These are phyloP conservation scores for Azemiops feae DNA, from an alignment of 2,113 vertebrate species.

Conservation along the genomic window DNA sequence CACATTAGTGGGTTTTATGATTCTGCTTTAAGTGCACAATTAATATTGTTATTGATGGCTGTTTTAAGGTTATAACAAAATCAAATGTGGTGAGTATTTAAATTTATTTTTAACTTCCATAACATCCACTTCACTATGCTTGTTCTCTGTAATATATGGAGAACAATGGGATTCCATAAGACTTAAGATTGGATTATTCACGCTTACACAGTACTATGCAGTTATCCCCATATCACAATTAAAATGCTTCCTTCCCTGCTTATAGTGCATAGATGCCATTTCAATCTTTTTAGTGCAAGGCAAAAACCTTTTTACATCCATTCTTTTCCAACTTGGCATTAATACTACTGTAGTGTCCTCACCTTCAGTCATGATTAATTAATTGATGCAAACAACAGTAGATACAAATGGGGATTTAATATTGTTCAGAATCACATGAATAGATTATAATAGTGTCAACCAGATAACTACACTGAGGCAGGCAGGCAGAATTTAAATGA, in stretches of 20 bases:
- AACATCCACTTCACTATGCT: constrained; percentile 33
- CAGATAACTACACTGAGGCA: background rate
- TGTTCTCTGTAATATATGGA: constrained; percentile 24
- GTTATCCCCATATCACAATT: constrained; percentile 20
- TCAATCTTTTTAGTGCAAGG: constrained; percentile 2
- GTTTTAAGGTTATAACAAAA: constrained; percentile 39
- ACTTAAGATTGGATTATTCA: constrained; percentile 6
- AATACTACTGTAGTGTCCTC: background rate
- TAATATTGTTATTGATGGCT: constrained; percentile 13
- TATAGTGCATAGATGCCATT: constrained; percentile 12
- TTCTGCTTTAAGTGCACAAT: constrained; percentile 4
- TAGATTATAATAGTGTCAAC: background rate
- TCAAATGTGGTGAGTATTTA: constrained; percentile 29
- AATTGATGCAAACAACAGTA: constrained; percentile 21
- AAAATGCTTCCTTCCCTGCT: constrained; percentile 9
- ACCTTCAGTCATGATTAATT: constrained; percentile 6
- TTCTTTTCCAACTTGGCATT: constrained; percentile 2
- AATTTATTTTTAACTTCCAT: constrained; percentile 38
- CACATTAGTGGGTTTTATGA: background rate
- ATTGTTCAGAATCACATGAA: constrained; percentile 13
- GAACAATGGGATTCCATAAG: background rate
- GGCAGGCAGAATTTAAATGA: background rate
- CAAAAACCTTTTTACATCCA: background rate
- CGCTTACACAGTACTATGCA: background rate
- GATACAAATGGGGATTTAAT: constrained; percentile 5